phyloP scores from a whole-genome alignment of 2,888 invertebrate species.

The Cantharis nigra region DNA sequence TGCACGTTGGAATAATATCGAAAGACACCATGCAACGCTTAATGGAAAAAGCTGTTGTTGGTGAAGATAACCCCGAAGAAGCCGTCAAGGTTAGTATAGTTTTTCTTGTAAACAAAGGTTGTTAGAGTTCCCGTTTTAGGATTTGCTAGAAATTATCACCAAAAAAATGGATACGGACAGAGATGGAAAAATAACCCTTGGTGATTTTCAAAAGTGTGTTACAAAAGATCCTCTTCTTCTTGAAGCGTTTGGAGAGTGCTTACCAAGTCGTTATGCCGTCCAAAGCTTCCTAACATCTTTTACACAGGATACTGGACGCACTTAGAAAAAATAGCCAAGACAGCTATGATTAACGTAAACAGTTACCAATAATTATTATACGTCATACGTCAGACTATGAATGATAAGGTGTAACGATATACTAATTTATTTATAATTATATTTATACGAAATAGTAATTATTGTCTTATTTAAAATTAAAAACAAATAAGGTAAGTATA shows the following conservation, averaged over 20 bases:
- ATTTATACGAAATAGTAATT: background rate
- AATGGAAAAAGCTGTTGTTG: conserved; percentile 62
- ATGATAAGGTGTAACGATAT: background rate
- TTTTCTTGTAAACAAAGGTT: conserved; percentile 21
- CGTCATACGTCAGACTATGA: background rate
- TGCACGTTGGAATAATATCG: conserved; percentile 67
- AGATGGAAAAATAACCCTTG: conserved; percentile 72
- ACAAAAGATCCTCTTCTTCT: conserved; percentile 66
- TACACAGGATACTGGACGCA: conserved; percentile 26
- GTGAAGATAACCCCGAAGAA: conserved; percentile 74
- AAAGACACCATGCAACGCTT: conserved; percentile 73
- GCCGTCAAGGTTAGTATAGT: conserved; percentile 61
- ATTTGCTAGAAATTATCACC: conserved; percentile 72
- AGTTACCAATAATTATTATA: background rate
- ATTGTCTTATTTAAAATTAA: background rate
- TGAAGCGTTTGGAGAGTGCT: conserved; percentile 74
- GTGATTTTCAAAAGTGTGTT: conserved; percentile 69
- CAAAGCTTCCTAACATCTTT: conserved; percentile 50
- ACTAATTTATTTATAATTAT: background rate
- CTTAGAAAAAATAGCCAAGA: background rate
- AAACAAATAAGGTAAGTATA: background rate
- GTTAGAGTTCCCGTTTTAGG: conserved; percentile 57
- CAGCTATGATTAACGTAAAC: background rate
- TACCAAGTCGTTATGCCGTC: conserved; percentile 65
- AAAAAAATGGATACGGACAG: conserved; percentile 76